These are phyloP conservation scores for Chloromyia formosa DNA, from an alignment of 2,888 invertebrate genomes.

Conservation along the genomic window DNA sequence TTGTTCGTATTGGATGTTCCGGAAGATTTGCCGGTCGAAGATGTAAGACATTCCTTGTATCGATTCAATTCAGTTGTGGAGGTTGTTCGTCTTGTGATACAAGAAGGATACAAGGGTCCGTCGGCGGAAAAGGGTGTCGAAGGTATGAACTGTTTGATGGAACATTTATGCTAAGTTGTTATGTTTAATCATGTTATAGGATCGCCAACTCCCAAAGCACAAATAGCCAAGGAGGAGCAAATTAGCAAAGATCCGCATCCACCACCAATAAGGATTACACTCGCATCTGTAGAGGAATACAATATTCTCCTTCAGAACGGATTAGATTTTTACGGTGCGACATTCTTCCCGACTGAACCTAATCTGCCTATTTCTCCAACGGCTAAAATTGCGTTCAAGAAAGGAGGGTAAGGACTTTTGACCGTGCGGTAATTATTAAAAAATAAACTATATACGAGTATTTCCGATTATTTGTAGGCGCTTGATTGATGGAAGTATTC, in stretches of 20 bases:
- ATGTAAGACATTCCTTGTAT: slow-evolving; percentile 82
- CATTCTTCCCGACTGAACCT: slow-evolving; percentile 85
- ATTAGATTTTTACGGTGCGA: slow-evolving; percentile 86
- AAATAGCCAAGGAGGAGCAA: slow-evolving; percentile 63
- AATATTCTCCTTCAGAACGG: slow-evolving; percentile 83
- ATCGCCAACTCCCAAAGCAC: slow-evolving; percentile 64
- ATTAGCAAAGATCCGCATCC: slow-evolving; percentile 68
- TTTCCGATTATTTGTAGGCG: slow-evolving; percentile 53
- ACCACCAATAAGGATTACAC: slow-evolving; percentile 76
- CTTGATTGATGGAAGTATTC: slow-evolving; percentile 73
- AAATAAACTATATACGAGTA: neutral
- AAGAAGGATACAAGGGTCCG: slow-evolving; percentile 56
- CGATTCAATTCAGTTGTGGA: slow-evolving; percentile 83
- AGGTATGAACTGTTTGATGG: slow-evolving; percentile 53
- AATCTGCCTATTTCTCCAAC: slow-evolving; percentile 71
- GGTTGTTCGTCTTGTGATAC: slow-evolving; percentile 73
- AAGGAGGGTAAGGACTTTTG: slow-evolving; percentile 56
- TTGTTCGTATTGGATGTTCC: slow-evolving; percentile 85
- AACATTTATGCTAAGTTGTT: slow-evolving; percentile 4
- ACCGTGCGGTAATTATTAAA: neutral
- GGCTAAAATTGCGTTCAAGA: slow-evolving; percentile 68
- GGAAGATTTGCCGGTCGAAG: slow-evolving; percentile 84
- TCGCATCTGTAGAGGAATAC: slow-evolving; percentile 80
- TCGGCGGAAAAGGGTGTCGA: slow-evolving; percentile 57
- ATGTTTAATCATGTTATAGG: slow-evolving; percentile 55